These are phyloP conservation scores for Zhuqinia jingwanae DNA, from an alignment of 2,888 invertebrate species.

Conservation along the genomic window DNA sequence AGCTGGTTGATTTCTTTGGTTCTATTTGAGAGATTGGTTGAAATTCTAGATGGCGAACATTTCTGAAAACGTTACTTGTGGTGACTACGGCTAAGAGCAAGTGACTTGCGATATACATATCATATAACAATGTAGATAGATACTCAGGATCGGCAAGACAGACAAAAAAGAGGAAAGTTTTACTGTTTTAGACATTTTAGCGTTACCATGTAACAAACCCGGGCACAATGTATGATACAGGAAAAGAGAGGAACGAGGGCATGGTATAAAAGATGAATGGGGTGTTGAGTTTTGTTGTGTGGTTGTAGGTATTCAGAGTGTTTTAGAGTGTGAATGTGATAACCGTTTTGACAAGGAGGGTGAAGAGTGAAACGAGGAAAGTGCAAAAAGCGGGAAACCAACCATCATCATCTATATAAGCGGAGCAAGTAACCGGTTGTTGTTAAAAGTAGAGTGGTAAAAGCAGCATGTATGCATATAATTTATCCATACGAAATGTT, in stretches of 20 bases:
- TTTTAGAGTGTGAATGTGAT: conserved; percentile 77
- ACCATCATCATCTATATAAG: background rate
- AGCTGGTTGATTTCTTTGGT: too few species aligned
- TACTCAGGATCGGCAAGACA: background rate
- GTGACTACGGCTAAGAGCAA: too few species aligned
- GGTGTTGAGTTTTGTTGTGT: conserved; percentile 66
- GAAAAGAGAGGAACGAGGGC: conserved; percentile 14
- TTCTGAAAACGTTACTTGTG: too few species aligned
- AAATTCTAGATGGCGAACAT: too few species aligned
- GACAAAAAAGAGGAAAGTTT: background rate
- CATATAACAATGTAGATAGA: too few species aligned
- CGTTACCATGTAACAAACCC: too few species aligned
- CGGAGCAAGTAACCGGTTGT: conserved; percentile 3
- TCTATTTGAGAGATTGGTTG: too few species aligned
- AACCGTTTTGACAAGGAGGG: conserved; percentile 49
- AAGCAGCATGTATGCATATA: background rate
- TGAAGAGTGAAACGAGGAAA: conserved; percentile 42
- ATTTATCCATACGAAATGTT: too few species aligned
- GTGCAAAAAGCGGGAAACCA: conserved; percentile 46
- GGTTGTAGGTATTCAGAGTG: conserved; percentile 44
- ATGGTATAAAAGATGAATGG: conserved; percentile 64
- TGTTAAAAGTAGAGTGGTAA: background rate
- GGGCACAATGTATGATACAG: conserved; percentile 3
- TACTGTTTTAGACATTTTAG: background rate
- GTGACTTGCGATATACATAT: too few species aligned